These are phyloP conservation scores for Phrynocephalus vlangalii DNA, from an alignment of 2,797 vertebrate species.

Conservation along the genomic window DNA sequence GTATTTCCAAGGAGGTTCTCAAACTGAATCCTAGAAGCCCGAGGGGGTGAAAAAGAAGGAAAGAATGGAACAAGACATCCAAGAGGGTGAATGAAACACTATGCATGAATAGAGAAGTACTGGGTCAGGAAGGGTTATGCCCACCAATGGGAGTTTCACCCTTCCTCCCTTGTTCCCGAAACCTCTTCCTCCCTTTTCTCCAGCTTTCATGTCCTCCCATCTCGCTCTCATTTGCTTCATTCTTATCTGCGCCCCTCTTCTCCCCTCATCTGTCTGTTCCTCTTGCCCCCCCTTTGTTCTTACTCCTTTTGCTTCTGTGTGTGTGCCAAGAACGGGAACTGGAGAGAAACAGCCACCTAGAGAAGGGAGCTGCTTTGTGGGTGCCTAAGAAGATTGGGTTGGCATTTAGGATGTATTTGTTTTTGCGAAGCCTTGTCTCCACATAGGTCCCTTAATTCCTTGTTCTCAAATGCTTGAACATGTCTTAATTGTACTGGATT, in stretches of 20 bases:
- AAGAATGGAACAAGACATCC: fast-evolving
- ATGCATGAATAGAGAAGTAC: neutral
- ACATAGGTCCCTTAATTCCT: neutral
- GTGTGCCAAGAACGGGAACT: constrained; percentile 46
- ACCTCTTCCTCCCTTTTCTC: constrained; percentile 45
- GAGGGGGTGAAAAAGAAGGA: neutral
- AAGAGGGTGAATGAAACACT: neutral
- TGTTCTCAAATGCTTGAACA: no score
- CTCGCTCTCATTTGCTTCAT: constrained; percentile 35
- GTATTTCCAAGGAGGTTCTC: neutral
- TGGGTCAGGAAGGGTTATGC: constrained; percentile 50
- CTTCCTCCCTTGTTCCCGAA: constrained; percentile 54
- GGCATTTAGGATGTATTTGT: neutral
- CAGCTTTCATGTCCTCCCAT: constrained; percentile 2
- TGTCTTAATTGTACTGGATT: no score
- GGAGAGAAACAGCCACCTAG: no score
- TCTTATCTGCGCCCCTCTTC: constrained; percentile 36
- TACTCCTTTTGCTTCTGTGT: constrained; percentile 56
- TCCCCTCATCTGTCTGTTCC: constrained; percentile 54
- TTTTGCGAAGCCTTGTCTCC: neutral
- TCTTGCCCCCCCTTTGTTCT: constrained; percentile 59
- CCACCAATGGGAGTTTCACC: constrained; percentile 40
- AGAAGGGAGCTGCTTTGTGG: no score
- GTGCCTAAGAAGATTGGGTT: neutral
- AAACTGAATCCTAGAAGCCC: neutral